Evolutionary conservation across 2,797 vertebrate species (phyloP), one percentile per base, ranked within the genome.

Genomic region (Leptoclinus maculatus): DNA sequence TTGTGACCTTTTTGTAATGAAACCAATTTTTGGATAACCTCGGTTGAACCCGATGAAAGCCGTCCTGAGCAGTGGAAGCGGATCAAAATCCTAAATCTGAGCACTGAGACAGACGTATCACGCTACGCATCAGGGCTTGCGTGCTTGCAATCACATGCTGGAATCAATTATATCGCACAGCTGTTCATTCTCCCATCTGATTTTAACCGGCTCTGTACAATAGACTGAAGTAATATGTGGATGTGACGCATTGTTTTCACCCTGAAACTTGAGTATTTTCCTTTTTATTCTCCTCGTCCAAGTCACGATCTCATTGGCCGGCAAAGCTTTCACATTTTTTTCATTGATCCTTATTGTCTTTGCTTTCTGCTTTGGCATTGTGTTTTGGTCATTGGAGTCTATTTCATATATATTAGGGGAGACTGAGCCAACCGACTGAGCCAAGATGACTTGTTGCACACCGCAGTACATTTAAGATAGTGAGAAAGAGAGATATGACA

Each of bases 1-100:
- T 91, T 84, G 71, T 83, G 62, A 73, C 64, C 67, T 80, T 88
- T 87, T 87, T 39, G 27, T 21, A 84, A 83, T 88, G 63, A 84
- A 83, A 71, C 84, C 23, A 57, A 60, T 86, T 66, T 85, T 66
- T 82, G 75, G 83, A 83, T 87, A 87, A 86, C 89, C 85, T 78
- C 79, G 75, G 58, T 74, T 80, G 6, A 11, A 86, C 63, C 47
- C 16, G 66, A 67, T 72, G 34, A 86, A 83, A 72, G 76, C 59
- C 59, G 63, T 63, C 36, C 70, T 53, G 60, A 82, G 56, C 12
- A 79, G 60, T 47, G 27, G 51, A 78, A 79, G 66, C 78, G 36
- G 38, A 77, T 73, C 83, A 65, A 70, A 53, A 79, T 63, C 69
- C 67, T 78, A 10, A 73, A 79, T 78, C 74, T 74, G 51, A 74